These are phyloP conservation scores for Polyodon spathula DNA, from an alignment of 2,113 vertebrate species.

Conservation along the genomic window DNA sequence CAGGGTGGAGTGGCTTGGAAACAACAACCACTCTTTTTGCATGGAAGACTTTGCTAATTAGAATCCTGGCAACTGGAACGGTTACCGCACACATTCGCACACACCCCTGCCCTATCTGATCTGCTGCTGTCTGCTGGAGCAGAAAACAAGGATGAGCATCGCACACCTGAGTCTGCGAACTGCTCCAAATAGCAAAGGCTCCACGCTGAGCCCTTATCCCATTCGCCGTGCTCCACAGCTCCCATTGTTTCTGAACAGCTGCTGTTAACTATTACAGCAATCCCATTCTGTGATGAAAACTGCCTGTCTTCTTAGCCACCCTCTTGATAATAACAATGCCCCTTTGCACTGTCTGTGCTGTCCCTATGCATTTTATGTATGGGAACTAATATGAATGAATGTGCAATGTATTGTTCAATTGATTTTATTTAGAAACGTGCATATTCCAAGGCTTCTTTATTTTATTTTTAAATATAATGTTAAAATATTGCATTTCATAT, in stretches of 20 bases:
- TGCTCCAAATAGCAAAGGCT: slow-evolving; percentile 2
- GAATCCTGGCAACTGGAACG: background rate
- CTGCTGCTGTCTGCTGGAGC: slow-evolving; percentile 1
- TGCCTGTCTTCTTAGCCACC: too few relatives aligned
- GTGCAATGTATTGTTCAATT: too few relatives aligned
- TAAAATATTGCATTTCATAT: too few relatives aligned
- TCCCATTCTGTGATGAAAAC: background rate
- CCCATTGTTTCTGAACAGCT: slow-evolving; percentile 11
- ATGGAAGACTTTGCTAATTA: slow-evolving; percentile 11
- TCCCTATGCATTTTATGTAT: too few relatives aligned
- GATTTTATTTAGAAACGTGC: too few relatives aligned
- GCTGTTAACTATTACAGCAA: background rate
- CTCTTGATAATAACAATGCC: too few relatives aligned
- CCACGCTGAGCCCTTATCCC: background rate
- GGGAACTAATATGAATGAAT: too few relatives aligned
- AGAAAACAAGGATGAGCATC: slow-evolving; percentile 14
- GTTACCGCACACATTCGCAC: too few relatives aligned
- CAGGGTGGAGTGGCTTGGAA: background rate
- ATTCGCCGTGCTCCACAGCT: background rate
- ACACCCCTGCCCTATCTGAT: background rate
- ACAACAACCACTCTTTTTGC: background rate
- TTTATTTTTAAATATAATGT: too few relatives aligned
- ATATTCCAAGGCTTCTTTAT: too few relatives aligned
- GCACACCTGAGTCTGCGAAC: slow-evolving; percentile 12
- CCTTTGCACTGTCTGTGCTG: too few relatives aligned